phyloP scores from a whole-genome alignment of 2,797 vertebrate genomes.

The Eospalax fontanierii region DNA sequence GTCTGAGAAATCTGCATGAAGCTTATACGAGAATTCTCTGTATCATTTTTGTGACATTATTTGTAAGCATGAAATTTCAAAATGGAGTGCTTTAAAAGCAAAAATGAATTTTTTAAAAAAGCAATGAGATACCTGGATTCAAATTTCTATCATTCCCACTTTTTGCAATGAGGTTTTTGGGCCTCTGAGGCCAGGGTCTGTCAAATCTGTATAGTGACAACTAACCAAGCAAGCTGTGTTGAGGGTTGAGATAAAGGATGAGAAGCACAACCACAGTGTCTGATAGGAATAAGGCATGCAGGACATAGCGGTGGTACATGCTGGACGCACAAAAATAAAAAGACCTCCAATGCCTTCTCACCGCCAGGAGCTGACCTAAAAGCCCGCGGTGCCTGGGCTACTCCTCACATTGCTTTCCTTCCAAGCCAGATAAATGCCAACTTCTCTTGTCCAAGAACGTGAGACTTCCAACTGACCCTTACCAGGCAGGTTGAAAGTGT shows the following conservation, averaged over 20 bases:
- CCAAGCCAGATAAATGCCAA: accelerated
- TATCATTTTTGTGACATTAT: conserved; percentile 5
- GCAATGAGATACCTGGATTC: not conserved
- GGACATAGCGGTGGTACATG: not conserved
- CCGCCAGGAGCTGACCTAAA: not conserved
- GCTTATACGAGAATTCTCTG: not conserved
- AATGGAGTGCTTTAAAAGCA: conserved; percentile 10
- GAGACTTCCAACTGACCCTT: accelerated
- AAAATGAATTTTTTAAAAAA: not conserved
- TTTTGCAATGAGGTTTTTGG: not conserved
- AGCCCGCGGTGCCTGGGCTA: not conserved
- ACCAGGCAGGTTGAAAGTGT: not conserved
- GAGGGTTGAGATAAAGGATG: not conserved
- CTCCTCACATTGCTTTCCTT: not conserved
- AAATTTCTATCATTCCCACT: not conserved
- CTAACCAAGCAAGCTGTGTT: not conserved
- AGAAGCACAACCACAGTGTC: conserved; percentile 15
- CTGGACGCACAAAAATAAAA: not conserved
- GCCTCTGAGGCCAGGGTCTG: not conserved
- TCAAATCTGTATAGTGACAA: not conserved
- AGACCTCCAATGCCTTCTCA: not conserved
- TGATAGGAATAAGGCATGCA: not conserved
- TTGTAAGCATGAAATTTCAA: not conserved
- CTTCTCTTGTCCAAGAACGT: not conserved
- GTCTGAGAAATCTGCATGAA: not conserved